These are phyloP conservation scores for Drosophila ezoana DNA, from an alignment of 2,888 invertebrate species.

Conservation along the genomic window DNA sequence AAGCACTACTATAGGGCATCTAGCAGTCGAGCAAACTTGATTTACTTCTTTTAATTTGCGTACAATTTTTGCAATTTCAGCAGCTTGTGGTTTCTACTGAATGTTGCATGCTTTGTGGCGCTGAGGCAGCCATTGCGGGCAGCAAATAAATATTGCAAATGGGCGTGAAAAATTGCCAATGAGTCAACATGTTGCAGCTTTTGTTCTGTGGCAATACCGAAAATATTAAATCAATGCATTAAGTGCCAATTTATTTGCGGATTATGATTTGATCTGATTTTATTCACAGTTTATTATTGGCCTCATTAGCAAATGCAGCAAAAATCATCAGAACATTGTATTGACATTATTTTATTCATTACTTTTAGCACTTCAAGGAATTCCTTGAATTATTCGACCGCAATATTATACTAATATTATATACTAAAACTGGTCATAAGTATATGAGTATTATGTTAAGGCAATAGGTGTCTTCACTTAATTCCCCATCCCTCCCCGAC, in stretches of 20 bases:
- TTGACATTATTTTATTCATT: too few relatives aligned
- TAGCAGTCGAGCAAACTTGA: neutral
- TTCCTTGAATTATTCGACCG: too few relatives aligned
- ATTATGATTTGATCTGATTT: slow-evolving; percentile 32
- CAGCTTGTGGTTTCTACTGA: slow-evolving; percentile 30
- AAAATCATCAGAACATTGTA: neutral
- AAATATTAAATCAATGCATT: slow-evolving; percentile 30
- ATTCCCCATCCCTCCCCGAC: slow-evolving; percentile 1
- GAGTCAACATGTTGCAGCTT: slow-evolving; percentile 6
- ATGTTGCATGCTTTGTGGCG: slow-evolving; percentile 61
- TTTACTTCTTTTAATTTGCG: slow-evolving; percentile 12
- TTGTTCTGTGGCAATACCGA: slow-evolving; percentile 30
- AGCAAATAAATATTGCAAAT: slow-evolving; percentile 8
- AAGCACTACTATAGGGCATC: neutral
- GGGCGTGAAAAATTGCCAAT: neutral
- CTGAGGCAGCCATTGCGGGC: slow-evolving; percentile 20
- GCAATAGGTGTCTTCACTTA: slow-evolving; percentile 11
- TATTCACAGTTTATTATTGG: slow-evolving; percentile 22
- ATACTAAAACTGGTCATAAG: too few relatives aligned
- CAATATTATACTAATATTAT: too few relatives aligned
- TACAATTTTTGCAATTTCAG: slow-evolving; percentile 37
- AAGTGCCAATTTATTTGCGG: slow-evolving; percentile 25
- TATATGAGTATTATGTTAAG: too few relatives aligned
- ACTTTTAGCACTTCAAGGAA: too few relatives aligned
- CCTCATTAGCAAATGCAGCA: slow-evolving; percentile 35